phyloP scores from a whole-genome alignment of 2,888 invertebrate species.

The Lasioglossum morio region DNA sequence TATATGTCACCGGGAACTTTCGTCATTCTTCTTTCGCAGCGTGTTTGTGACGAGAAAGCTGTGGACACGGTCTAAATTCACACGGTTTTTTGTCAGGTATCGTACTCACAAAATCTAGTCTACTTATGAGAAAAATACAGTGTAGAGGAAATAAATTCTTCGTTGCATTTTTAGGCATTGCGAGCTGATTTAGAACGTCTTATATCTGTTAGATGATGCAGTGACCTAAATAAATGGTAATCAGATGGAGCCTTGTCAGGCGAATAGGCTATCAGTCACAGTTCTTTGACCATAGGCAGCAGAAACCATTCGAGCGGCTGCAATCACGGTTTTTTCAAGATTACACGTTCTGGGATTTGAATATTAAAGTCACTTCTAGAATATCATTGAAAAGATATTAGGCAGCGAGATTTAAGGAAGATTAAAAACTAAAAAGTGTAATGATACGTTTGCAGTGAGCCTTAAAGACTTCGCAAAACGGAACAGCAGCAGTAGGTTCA shows the following conservation, averaged over 20 bases:
- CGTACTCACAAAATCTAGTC: too few relatives aligned
- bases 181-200: neutral
- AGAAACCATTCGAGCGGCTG: constrained; percentile 1
- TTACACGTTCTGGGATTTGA: neutral
- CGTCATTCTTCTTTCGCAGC: neutral
- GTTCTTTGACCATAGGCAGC: constrained; percentile 2
- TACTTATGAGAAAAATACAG: neutral
- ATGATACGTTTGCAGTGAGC: neutral
- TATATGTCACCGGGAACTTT: constrained; percentile 24
- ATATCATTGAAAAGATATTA: neutral
- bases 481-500: neutral
- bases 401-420: neutral
- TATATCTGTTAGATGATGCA: neutral
- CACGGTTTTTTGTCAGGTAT: too few relatives aligned
- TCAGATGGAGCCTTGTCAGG: neutral
- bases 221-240: neutral
- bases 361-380: neutral
- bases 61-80: neutral
- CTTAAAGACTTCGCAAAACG: neutral
- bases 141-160: neutral
- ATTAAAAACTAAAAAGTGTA: neutral
- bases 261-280: constrained; percentile 6
- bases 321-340: neutral
- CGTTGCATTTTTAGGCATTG: too few relatives aligned
- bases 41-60: neutral